Evolutionary conservation across 2,888 invertebrate genomes (phyloP).

Genomic region (Trissolcus brochymenae): DNA sequence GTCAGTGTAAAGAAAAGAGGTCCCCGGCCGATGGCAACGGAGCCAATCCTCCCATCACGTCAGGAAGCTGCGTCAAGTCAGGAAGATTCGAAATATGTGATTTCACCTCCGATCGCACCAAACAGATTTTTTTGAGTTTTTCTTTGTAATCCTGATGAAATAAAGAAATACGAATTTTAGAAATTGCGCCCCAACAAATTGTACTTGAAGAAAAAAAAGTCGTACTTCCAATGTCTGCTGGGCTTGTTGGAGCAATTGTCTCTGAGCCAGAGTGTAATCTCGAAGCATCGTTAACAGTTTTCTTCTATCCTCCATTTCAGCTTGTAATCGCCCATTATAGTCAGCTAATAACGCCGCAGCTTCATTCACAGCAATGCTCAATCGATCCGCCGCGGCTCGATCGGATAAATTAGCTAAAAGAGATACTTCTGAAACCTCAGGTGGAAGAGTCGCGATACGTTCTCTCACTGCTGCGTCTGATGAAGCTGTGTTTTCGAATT

Average conservation of each 20-base stretch:
- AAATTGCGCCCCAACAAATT: not conserved
- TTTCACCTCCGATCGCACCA: slow-evolving; percentile 91
- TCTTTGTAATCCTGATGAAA: slow-evolving; percentile 89
- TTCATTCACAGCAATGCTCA: slow-evolving; percentile 90
- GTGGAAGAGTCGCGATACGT: slow-evolving; percentile 94
- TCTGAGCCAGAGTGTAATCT: slow-evolving; percentile 91
- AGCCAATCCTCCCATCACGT: slow-evolving; percentile 93
- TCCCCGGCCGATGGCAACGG: slow-evolving; percentile 97
- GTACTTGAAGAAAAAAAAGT: not conserved
- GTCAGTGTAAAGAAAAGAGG: slow-evolving; percentile 85
- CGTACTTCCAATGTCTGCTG: slow-evolving; percentile 90
- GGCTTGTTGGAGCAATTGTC: slow-evolving; percentile 89
- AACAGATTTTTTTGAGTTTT: slow-evolving; percentile 90
- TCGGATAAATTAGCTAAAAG: slow-evolving; percentile 90
- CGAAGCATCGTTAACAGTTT: slow-evolving; percentile 90
- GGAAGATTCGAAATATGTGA: slow-evolving; percentile 96
- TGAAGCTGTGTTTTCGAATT: slow-evolving; percentile 95
- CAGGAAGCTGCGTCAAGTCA: slow-evolving; percentile 93
- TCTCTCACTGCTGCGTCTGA: slow-evolving; percentile 95
- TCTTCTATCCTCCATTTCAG: slow-evolving; percentile 93
- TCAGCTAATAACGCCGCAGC: slow-evolving; percentile 91
- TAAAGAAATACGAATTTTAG: slow-evolving; percentile 65
- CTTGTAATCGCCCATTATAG: slow-evolving; percentile 90
- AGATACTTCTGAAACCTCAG: slow-evolving; percentile 94
- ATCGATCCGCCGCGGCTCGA: slow-evolving; percentile 86